phyloP scores from a whole-genome alignment of 2,113 vertebrate species.

The Taurulus bubalis region DNA sequence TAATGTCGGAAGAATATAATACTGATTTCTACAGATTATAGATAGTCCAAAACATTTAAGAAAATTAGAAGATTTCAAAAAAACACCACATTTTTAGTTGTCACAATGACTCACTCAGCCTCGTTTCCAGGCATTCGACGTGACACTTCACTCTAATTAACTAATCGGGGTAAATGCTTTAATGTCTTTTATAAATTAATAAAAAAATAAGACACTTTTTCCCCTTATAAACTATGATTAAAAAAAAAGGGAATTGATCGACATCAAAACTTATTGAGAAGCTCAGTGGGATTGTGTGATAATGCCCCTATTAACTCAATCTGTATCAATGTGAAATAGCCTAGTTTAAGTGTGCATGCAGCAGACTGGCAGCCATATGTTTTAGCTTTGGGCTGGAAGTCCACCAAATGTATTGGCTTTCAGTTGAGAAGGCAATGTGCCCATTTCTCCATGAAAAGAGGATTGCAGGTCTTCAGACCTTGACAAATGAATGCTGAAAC shows the following conservation, averaged over 20 bases:
- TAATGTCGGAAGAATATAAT: background rate
- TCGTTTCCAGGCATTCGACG: background rate
- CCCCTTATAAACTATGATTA: background rate
- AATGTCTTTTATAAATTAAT: too few species aligned
- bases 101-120: background rate
- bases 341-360: slow-evolving; percentile 42
- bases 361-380: slow-evolving; percentile 46
- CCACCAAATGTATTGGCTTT: slow-evolving; percentile 72
- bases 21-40: background rate
- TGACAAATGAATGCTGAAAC: slow-evolving; percentile 50
- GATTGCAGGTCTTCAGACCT: slow-evolving; percentile 32
- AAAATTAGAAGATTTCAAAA: background rate
- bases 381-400: slow-evolving; percentile 52
- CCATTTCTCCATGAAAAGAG: slow-evolving; percentile 53
- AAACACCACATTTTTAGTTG: background rate
- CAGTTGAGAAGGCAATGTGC: slow-evolving; percentile 44
- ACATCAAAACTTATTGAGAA: background rate
- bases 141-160: background rate
- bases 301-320: slow-evolving; percentile 32
- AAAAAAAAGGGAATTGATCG: background rate
- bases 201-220: too few species aligned
- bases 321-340: slow-evolving; percentile 22
- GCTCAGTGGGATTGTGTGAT: slow-evolving; percentile 15
- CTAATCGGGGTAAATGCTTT: background rate
- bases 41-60: background rate